These are phyloP conservation scores for Torymus auratus DNA, from an alignment of 2,888 invertebrate genomes.

Conservation along the genomic window DNA sequence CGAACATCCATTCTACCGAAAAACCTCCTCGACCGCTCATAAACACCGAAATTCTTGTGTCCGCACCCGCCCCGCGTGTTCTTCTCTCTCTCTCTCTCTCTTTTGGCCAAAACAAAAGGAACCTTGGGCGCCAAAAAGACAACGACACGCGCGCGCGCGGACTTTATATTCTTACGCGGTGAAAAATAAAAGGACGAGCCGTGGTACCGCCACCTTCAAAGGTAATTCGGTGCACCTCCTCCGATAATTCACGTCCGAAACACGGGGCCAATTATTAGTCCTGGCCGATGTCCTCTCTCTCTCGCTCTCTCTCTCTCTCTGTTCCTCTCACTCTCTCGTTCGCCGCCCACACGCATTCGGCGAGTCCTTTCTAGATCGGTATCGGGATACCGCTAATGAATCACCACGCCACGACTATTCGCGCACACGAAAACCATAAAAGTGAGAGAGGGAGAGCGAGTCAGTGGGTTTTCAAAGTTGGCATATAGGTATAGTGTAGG, in stretches of 20 bases:
- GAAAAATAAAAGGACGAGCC: too few relatives aligned
- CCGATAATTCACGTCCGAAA: constrained; percentile 51
- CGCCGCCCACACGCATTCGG: constrained; percentile 53
- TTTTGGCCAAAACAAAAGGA: too few relatives aligned
- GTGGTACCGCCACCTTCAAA: constrained; percentile 5
- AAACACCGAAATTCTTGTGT: too few relatives aligned
- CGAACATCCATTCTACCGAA: too few relatives aligned
- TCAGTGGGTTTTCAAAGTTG: too few relatives aligned
- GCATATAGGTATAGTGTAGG: too few relatives aligned
- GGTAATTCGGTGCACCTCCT: constrained; percentile 35
- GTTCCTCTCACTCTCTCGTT: background rate
- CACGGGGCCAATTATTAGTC: constrained; percentile 52
- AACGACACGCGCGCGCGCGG: too few relatives aligned
- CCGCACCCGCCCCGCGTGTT: too few relatives aligned
- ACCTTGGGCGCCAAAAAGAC: too few relatives aligned
- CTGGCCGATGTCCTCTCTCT: constrained; percentile 38
- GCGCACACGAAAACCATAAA: constrained; percentile 31
- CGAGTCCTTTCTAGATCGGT: constrained; percentile 30
- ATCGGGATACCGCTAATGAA: constrained; percentile 50
- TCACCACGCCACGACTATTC: constrained; percentile 34
- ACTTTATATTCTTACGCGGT: too few relatives aligned
- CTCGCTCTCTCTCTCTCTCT: constrained; percentile 13
- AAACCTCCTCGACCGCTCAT: too few relatives aligned
- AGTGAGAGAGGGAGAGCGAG: background rate
- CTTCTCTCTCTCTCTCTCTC: too few relatives aligned